Evolutionary conservation across 1,140 invertebrate genomes (phyloP), one percentile per base, ranked within the genome.

Genomic region (Caerostris extrusa): DNA sequence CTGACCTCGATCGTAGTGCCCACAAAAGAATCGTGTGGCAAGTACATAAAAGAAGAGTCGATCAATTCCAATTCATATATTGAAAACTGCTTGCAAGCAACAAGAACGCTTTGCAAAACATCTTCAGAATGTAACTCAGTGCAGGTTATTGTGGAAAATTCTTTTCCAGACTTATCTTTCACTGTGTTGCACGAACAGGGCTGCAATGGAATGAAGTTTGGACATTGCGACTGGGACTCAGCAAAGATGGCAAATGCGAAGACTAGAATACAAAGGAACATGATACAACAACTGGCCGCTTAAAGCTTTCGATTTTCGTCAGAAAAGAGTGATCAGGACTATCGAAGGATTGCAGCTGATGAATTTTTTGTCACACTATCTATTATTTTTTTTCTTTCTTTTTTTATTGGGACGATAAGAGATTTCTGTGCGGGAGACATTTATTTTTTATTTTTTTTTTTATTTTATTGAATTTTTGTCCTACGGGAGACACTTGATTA

Each of bases 1-100:
- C 86, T 93, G 7, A 93, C 92, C 67, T 93, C 67, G 8, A 88
- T 81, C 19, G 67, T 81, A 3, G 92, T 89, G 3, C 34, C 86
- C 55, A 60, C 57, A 88, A 93, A 93, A n/a, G 92, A 85, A 88
- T 88, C 67, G 19, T 89, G 86, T 1, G 92, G 92, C 10, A 93
- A 5, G 8, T 61, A 93, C 7, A 85, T 93, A 17, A 93, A 82
- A 7, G 19, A 34, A 53, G 57, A 56, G 7, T 93, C 86, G 8
- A 93, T 19, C 12, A 93, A 56, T 82, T 93, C 53, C n/a, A 93
- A 34, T 58, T 93, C 92, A 17, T 89, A 93, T 8, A 93, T 77
- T 17, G 14, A 17, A 8, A 67, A 60, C 2, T 55, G 19, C 19
- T 58, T 89, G 5, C 19, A 57, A 6, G 67, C 56, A 3, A 3